Percentiles rank a stretch among this genome's conserved stretches.
Evolutionary conservation across 2,113 vertebrate species (phyloP).

Genomic region (Megaceryle maxima): DNA sequence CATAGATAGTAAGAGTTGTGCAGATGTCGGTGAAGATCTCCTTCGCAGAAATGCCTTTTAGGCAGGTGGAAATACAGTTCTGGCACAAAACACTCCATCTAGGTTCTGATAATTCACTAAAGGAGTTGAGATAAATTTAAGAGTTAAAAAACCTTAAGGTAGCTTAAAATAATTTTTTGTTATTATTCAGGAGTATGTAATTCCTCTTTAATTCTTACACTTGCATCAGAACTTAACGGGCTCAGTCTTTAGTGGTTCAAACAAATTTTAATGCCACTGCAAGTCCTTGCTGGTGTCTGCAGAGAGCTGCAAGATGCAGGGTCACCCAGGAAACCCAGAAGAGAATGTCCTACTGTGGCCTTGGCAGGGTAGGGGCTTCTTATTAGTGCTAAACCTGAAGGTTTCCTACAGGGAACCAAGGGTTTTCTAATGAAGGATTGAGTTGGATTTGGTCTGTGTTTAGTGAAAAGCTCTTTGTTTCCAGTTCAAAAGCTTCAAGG

Average conservation of each 20-base stretch:
- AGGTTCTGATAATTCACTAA: not conserved
- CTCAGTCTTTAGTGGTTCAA: not conserved
- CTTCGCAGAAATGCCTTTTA: not conserved
- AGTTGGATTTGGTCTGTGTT: constrained; percentile 68
- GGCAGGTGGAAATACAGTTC: not conserved
- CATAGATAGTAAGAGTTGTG: not conserved
- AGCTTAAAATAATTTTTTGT: not conserved
- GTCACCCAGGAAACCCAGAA: constrained; percentile 65
- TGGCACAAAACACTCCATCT: not conserved
- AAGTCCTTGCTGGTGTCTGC: constrained; percentile 18
- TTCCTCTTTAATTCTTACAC: not conserved
- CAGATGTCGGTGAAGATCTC: not conserved
- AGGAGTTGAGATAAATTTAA: not conserved
- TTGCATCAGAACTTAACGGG: too few species aligned
- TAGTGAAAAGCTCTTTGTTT: constrained; percentile 79
- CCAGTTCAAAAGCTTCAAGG: constrained; percentile 71
- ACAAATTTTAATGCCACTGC: not conserved
- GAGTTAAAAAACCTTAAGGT: not conserved
- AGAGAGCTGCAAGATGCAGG: constrained; percentile 28
- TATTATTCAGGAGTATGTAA: not conserved
- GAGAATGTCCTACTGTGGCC: constrained; percentile 59
- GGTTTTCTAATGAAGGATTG: constrained; percentile 79
- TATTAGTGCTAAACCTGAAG: constrained; percentile 75
- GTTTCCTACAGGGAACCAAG: constrained; percentile 72
- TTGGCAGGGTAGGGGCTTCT: constrained; percentile 38